These are phyloP conservation scores for Pelobates cultripes DNA, from an alignment of 2,797 vertebrate genomes.

Conservation along the genomic window DNA sequence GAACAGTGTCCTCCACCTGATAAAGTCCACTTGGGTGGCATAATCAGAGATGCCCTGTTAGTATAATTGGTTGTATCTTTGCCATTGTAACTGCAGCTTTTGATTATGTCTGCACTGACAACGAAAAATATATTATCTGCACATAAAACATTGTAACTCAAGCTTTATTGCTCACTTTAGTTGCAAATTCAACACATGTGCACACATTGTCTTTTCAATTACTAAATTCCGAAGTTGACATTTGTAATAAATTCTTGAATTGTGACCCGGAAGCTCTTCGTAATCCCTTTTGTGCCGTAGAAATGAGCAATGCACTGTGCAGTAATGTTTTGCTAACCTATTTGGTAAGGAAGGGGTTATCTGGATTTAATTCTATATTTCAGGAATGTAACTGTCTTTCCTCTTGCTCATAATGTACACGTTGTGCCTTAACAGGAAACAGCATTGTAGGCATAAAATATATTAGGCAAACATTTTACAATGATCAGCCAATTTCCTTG, in stretches of 20 bases:
- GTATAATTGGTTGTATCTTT: constrained; percentile 3
- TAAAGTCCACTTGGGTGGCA: constrained; percentile 78
- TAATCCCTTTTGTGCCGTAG: constrained; percentile 41
- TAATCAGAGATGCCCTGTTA: constrained; percentile 56
- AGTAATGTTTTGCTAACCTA: constrained; percentile 24
- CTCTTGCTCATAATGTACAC: constrained; percentile 19
- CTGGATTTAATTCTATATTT: constrained; percentile 28
- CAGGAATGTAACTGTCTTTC: constrained; percentile 36
- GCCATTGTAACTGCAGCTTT: background rate
- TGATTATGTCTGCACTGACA: background rate
- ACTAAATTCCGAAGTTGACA: constrained; percentile 40
- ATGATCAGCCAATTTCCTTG: constrained; percentile 40
- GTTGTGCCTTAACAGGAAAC: constrained; percentile 35
- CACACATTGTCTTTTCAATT: constrained; percentile 27
- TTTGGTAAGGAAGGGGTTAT: constrained; percentile 40
- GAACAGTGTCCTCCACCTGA: constrained; percentile 77
- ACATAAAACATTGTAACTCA: constrained; percentile 7
- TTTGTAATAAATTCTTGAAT: constrained; percentile 38
- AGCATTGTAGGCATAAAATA: constrained; percentile 27
- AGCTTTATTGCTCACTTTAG: constrained; percentile 28
- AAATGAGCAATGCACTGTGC: constrained; percentile 7
- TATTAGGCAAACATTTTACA: constrained; percentile 6
- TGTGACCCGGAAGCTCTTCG: constrained; percentile 43
- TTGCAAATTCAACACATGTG: constrained; percentile 44
- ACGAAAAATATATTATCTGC: background rate